Base-by-base conservation (phyloP, 2,888 invertebrate genomes). In the Diaphora mendica region DNA sequence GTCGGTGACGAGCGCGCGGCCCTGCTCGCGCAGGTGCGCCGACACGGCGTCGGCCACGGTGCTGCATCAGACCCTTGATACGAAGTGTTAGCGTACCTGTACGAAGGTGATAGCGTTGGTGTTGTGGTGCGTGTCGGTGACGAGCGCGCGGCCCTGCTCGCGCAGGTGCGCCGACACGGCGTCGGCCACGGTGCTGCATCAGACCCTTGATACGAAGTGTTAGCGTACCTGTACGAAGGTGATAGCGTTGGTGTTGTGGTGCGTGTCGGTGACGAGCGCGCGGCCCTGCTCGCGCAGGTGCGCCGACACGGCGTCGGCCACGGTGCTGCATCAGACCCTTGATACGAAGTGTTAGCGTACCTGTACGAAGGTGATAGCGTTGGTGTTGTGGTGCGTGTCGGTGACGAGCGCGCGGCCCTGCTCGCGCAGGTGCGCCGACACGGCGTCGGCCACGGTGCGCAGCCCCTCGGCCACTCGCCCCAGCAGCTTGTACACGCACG, bases 401-500 rank as follows among this genome's bases (percentile, higher is more conserved):
- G 99, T 98, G 80, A 99, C 99, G 87, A 99, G 97, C 75, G 98
- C 98, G 90, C 98, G 98, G 82, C 99, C 99, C 93, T 99, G 98
- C 92, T 99, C 99, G 76, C 99, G 97, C 84, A 99, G 97, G 95
- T 99, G 99, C 85, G 98, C 97, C 72, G 98, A 98, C 84, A 99
- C 99, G 87, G 99, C 99, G 89, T 99, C 98, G 76, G 99, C 98
- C 95, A 99, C 99, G 8, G 99, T 99, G 92, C 98, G 98, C 87
- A 99, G 96, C 23, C 99, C 99, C 88, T 99, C 98, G 55, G 96
- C 96, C 80, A 99, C 99, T 79, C 99, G 97, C 81, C 98, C 97
- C 94, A 99, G 98, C 89, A 99, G 96, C 96, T 99, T 99, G 96
- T 99, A 99, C 98, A 99, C 99, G 95, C 99, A 99, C 75, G 98